Conservation (phyloP, 2,888 invertebrate species). For the Macrosoma leucophasiata region DNA sequence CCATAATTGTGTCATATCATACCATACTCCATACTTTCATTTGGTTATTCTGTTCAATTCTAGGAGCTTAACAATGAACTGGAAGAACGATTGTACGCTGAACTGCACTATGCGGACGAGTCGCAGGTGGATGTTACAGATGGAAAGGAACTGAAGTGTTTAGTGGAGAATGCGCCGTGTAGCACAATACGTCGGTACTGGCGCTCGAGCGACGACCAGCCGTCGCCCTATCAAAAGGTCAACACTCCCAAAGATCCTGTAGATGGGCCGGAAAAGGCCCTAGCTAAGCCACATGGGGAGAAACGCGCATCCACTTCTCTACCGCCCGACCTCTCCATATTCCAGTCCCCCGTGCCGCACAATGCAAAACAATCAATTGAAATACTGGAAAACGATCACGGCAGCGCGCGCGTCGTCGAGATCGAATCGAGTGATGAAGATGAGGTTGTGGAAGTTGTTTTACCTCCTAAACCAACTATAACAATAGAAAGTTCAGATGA, state of each 20-base stretch:
- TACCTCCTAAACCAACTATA: slow-evolving; percentile 65
- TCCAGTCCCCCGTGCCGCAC: slow-evolving; percentile 46
- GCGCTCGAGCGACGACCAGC: slow-evolving; percentile 44
- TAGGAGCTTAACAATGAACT: slow-evolving; percentile 69
- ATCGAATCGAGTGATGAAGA: slow-evolving; percentile 66
- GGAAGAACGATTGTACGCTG: slow-evolving; percentile 66
- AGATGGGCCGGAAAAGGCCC: slow-evolving; percentile 24
- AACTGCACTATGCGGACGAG: slow-evolving; percentile 63
- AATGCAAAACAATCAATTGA: slow-evolving; percentile 48
- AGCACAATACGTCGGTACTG: slow-evolving; percentile 60
- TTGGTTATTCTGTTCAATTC: slow-evolving; percentile 42
- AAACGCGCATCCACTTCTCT: slow-evolving; percentile 19
- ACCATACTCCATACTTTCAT: slow-evolving; percentile 27
- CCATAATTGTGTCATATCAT: slow-evolving; percentile 60
- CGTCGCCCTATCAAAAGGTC: slow-evolving; percentile 41
- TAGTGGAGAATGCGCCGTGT: slow-evolving; percentile 40
- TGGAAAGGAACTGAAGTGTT: slow-evolving; percentile 33
- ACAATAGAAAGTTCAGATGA: slow-evolving; percentile 71
- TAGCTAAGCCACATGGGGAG: slow-evolving; percentile 21
- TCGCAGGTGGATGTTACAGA: slow-evolving; percentile 44
- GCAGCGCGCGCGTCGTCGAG: slow-evolving; percentile 32
- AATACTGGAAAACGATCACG: slow-evolving; percentile 48
- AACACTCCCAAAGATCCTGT: slow-evolving; percentile 33
- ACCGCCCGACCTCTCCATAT: slow-evolving; percentile 44
- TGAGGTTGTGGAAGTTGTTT: slow-evolving; percentile 64